A percentile compares a stretch with the other conserved stretches of the same genome.
phyloP scores from a whole-genome alignment of 2,797 vertebrate genomes.

The Dermochelys coriacea region DNA sequence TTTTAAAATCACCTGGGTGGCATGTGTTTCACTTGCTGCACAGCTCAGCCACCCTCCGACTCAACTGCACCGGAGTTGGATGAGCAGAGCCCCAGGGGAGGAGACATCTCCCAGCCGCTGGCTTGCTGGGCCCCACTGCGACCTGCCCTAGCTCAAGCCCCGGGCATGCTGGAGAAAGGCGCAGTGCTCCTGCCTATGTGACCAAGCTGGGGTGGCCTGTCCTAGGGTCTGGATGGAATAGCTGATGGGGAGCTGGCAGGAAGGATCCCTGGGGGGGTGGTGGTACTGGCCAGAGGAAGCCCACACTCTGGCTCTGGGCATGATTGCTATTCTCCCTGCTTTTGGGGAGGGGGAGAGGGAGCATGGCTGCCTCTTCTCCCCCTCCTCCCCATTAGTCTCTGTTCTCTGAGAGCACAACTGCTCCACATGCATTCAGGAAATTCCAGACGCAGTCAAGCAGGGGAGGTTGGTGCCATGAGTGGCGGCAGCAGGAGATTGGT shows the following conservation, averaged over 20 bases:
- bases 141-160: neutral
- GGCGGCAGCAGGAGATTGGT: neutral
- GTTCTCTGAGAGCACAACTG: neutral
- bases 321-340: neutral
- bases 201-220: neutral
- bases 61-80: neutral
- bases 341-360: no score
- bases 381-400: fast-evolving
- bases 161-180: neutral
- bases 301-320: neutral
- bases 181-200: neutral
- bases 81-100: no score
- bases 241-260: neutral
- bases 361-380: neutral
- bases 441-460: neutral
- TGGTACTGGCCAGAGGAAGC: neutral
- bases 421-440: neutral
- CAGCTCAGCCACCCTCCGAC: neutral
- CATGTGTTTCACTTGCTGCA: no score
- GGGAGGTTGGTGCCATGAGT: neutral
- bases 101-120: neutral
- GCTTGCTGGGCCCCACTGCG: fast-evolving
- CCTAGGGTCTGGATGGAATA: neutral
- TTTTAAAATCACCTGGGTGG: no score
- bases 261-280: no score